Evolutionary conservation across 2,113 vertebrate species (phyloP).

Genomic region (Solea senegalensis): DNA sequence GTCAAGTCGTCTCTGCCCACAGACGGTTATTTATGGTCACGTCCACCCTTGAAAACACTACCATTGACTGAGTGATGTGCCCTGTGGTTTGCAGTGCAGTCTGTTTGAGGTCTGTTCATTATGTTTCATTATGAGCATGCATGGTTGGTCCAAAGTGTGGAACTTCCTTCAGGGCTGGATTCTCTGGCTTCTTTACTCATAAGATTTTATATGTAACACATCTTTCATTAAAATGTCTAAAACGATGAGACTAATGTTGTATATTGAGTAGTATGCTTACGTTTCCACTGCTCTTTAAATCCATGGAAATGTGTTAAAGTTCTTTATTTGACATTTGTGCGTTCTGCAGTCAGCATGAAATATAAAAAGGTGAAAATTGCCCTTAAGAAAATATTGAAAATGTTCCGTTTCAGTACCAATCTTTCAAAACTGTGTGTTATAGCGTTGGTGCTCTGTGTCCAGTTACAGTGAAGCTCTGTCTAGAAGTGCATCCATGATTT

Average conservation of each 20-base stretch:
- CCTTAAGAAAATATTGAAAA: too few species aligned
- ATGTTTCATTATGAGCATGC: constrained; percentile 8
- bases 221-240: too few species aligned
- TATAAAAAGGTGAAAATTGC: too few species aligned
- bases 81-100: constrained; percentile 39
- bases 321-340: too few species aligned
- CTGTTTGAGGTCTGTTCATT: constrained; percentile 47
- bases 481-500: constrained; percentile 11
- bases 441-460: neutral
- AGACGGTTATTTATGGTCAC: constrained; percentile 51
- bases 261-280: too few species aligned
- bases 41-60: constrained; percentile 51
- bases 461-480: constrained; percentile 3
- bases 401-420: too few species aligned
- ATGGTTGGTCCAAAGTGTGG: constrained; percentile 2
- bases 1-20: constrained; percentile 49
- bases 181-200: neutral
- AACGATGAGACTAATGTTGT: too few species aligned
- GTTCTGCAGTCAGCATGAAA: too few species aligned
- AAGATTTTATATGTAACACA: too few species aligned
- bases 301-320: too few species aligned
- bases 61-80: constrained; percentile 33
- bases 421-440: neutral
- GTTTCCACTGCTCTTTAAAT: too few species aligned
- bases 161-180: neutral